These are phyloP conservation scores for Sminthurides aquaticus DNA, from an alignment of 2,888 invertebrate genomes.

Conservation along the genomic window DNA sequence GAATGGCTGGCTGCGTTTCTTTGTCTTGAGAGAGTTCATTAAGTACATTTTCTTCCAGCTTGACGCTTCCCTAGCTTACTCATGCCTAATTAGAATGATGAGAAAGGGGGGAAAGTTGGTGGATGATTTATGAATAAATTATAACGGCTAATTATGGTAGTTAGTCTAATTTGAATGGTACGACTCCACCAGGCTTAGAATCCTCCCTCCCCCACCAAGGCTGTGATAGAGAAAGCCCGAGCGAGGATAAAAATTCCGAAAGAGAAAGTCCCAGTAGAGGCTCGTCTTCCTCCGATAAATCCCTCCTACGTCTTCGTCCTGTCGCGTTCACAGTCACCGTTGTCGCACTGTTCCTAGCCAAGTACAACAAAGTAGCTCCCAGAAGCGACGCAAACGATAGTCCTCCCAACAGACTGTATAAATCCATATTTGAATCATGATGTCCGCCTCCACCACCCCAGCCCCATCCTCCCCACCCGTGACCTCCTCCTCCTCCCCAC, in stretches of 20 bases:
- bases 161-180: slow-evolving; percentile 18
- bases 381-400: slow-evolving; percentile 35
- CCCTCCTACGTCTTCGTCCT: slow-evolving; percentile 14
- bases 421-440: slow-evolving; percentile 27
- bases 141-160: not conserved
- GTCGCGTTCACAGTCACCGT: not conserved
- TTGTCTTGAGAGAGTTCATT: no score
- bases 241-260: slow-evolving; percentile 5
- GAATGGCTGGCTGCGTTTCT: no score
- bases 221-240: slow-evolving; percentile 6
- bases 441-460: slow-evolving; percentile 13
- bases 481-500: slow-evolving; percentile 7
- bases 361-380: slow-evolving; percentile 35
- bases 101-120: not conserved
- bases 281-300: slow-evolving; percentile 15
- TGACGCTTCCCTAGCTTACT: no score
- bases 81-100: no score
- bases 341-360: slow-evolving; percentile 18
- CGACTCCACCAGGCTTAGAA: slow-evolving; percentile 4
- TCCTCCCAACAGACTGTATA: slow-evolving; percentile 37
- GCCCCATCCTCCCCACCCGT: slow-evolving; percentile 18
- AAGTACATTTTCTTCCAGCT: no score
- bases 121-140: not conserved
- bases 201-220: slow-evolving; percentile 14
- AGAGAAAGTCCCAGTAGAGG: slow-evolving; percentile 8